phyloP scores from a whole-genome alignment of 2,888 invertebrate genomes.

The Ctena decussata region DNA sequence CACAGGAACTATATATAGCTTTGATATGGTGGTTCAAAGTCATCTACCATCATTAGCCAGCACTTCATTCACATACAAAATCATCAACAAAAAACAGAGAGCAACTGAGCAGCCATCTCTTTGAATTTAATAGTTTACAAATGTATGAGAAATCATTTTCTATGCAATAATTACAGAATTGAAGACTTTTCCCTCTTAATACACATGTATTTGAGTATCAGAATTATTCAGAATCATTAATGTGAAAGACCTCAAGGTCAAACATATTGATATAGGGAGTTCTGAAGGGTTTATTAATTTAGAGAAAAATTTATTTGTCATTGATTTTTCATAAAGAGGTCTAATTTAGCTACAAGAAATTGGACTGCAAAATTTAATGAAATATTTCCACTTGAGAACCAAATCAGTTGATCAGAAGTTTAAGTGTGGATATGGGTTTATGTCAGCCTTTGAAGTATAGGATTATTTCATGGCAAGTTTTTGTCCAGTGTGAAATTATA shows the following conservation, averaged over 20 bases:
- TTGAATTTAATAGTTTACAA: too few species aligned
- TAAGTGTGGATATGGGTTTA: not conserved
- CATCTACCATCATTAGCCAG: too few species aligned
- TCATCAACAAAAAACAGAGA: too few species aligned
- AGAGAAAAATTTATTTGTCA: not conserved
- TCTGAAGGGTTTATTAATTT: not conserved
- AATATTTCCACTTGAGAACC: conserved; percentile 4
- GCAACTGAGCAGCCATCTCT: too few species aligned
- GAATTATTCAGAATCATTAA: too few species aligned
- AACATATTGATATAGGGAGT: not conserved
- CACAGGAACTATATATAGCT: too few species aligned
- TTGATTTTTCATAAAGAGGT: not conserved
- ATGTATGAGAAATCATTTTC: too few species aligned
- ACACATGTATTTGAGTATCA: too few species aligned
- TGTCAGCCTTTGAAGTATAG: not conserved
- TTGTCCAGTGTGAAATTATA: not conserved
- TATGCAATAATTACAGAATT: too few species aligned
- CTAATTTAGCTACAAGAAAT: not conserved
- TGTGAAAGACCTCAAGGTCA: not conserved
- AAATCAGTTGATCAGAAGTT: not conserved
- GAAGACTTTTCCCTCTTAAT: too few species aligned
- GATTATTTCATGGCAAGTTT: not conserved
- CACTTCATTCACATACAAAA: too few species aligned
- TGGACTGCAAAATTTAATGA: not conserved
- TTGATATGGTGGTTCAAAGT: too few species aligned